These are phyloP conservation scores for Zaprionus vittiger DNA, from an alignment of 1,140 invertebrate genomes.

Conservation along the genomic window DNA sequence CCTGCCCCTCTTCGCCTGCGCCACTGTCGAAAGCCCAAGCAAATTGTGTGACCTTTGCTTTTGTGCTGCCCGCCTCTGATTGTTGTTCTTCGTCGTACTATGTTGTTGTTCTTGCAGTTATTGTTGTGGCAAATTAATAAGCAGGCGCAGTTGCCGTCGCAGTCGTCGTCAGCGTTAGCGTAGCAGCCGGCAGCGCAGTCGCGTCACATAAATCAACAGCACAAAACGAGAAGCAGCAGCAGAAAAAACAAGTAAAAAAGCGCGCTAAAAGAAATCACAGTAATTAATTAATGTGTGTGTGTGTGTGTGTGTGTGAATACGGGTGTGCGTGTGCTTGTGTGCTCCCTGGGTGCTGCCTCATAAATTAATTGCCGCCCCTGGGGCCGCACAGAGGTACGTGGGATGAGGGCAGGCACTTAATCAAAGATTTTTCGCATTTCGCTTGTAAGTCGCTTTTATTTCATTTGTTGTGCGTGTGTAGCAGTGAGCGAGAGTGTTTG, in stretches of 20 bases:
- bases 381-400: conserved; percentile 39
- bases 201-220: conserved; percentile 45
- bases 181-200: conserved; percentile 20
- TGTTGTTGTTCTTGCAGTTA: conserved; percentile 39
- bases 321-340: conserved; percentile 24
- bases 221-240: conserved; percentile 10
- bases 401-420: conserved; percentile 57
- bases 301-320: conserved; percentile 18
- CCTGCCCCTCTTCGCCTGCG: neutral
- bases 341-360: conserved; percentile 47
- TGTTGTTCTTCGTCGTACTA: conserved; percentile 6
- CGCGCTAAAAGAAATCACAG: conserved; percentile 75
- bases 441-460: conserved; percentile 46
- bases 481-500: neutral
- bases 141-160: conserved; percentile 18
- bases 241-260: conserved; percentile 29
- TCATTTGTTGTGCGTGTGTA: conserved; percentile 31
- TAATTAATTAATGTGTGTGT: conserved; percentile 75
- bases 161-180: neutral
- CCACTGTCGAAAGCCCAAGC: conserved; percentile 16
- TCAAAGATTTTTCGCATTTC: conserved; percentile 63
- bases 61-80: conserved; percentile 14
- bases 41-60: conserved; percentile 50
- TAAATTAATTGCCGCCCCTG: conserved; percentile 75
- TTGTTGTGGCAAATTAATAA: conserved; percentile 58